phyloP scores from a whole-genome alignment of 2,797 vertebrate species.

The Sebastiscus tertius region DNA sequence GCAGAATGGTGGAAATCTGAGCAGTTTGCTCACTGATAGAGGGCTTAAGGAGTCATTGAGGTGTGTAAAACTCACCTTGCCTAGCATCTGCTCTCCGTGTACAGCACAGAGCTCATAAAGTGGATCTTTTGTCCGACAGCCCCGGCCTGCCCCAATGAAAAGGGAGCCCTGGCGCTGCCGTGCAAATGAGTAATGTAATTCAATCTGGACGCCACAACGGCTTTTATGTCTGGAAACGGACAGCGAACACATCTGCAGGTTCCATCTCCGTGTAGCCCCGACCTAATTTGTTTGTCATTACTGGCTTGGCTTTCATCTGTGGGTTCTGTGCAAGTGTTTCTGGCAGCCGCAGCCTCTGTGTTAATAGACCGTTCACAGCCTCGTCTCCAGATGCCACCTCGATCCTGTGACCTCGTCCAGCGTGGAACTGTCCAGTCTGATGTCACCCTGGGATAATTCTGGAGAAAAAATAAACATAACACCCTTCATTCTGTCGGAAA shows the following conservation, averaged over 20 bases:
- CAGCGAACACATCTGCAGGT: constrained; percentile 68
- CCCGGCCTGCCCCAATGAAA: constrained; percentile 32
- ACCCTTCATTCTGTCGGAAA: constrained; percentile 6
- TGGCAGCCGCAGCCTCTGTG: constrained; percentile 38
- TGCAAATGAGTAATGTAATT: constrained; percentile 66
- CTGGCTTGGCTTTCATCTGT: constrained; percentile 57
- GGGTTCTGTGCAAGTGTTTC: constrained; percentile 38
- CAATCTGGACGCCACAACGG: constrained; percentile 53
- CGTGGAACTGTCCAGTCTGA: constrained; percentile 39
- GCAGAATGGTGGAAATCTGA: constrained; percentile 50
- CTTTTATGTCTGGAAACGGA: constrained; percentile 63
- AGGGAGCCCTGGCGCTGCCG: constrained; percentile 16
- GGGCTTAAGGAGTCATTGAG: constrained; percentile 58
- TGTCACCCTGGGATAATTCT: constrained; percentile 49
- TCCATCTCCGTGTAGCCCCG: constrained; percentile 45
- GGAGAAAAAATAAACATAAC: constrained; percentile 10
- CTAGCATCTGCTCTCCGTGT: constrained; percentile 65
- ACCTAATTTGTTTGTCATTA: constrained; percentile 69
- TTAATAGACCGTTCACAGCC: constrained; percentile 51
- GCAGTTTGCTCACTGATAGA: constrained; percentile 47
- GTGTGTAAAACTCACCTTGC: constrained; percentile 63
- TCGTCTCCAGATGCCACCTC: constrained; percentile 47
- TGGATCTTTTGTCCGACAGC: constrained; percentile 50
- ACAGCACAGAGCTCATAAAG: constrained; percentile 52
- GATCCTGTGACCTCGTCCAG: constrained; percentile 26